Percentiles rank a stretch among this genome's conserved stretches.
These are phyloP conservation scores for Pogonocichla stellata DNA, from an alignment of 2,113 vertebrate species.

Conservation along the genomic window DNA sequence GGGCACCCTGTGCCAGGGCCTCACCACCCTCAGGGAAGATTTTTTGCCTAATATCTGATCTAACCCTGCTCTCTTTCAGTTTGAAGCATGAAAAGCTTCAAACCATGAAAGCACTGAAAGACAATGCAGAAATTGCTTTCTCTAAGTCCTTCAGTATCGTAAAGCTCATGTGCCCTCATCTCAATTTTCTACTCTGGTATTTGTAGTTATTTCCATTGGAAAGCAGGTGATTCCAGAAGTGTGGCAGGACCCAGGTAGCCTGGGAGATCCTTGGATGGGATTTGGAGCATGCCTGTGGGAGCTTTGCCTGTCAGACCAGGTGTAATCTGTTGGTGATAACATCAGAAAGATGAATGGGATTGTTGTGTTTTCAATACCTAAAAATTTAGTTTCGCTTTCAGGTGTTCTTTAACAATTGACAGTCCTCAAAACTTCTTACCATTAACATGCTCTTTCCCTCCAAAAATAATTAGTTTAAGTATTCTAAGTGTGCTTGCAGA, in stretches of 20 bases:
- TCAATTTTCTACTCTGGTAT: neutral
- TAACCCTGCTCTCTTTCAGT: neutral
- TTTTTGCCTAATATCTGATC: neutral
- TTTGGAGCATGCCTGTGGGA: neutral
- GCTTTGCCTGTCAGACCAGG: neutral
- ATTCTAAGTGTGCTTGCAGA: neutral
- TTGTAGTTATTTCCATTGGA: neutral
- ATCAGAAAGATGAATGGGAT: neutral
- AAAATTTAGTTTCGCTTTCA: neutral
- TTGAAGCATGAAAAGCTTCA: neutral
- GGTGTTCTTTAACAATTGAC: neutral
- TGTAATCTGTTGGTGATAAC: neutral
- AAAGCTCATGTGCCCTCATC: neutral
- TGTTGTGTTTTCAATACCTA: neutral
- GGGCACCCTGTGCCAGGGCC: neutral
- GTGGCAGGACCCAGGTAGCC: neutral
- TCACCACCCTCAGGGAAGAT: neutral
- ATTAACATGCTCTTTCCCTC: rapidly evolving
- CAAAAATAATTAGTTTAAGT: neutral
- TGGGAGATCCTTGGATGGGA: neutral
- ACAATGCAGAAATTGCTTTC: neutral
- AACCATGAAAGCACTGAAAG: neutral
- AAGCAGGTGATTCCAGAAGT: neutral
- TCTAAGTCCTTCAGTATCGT: neutral
- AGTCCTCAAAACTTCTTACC: neutral